Conservation (phyloP, 2,888 invertebrate genomes). For the Phengaris arion region DNA sequence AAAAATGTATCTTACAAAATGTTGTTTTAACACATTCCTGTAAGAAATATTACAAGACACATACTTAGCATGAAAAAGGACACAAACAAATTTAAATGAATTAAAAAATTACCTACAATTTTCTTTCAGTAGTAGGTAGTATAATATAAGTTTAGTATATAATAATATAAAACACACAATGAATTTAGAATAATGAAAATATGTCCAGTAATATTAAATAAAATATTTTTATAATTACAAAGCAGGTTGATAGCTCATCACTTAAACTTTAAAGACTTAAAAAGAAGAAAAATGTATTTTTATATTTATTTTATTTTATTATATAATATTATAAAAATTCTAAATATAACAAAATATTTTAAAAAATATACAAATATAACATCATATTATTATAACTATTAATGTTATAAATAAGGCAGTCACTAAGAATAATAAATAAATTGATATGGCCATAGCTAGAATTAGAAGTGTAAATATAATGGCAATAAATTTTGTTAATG, state of each 20-base stretch:
- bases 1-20: slow-evolving; percentile 46
- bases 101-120: no score
- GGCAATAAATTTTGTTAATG: slow-evolving; percentile 11
- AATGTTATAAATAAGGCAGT: slow-evolving; percentile 38
- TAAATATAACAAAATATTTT: background rate
- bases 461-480: slow-evolving; percentile 21
- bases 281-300: no score
- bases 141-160: background rate
- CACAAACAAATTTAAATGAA: background rate
- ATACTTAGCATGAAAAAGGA: background rate
- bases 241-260: no score
- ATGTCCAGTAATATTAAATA: no score
- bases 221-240: no score
- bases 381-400: slow-evolving; percentile 32
- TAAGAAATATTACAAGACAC: background rate
- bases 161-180: background rate
- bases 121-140: no score
- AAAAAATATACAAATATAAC: background rate
- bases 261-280: no score
- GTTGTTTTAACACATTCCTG: background rate
- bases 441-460: slow-evolving; percentile 15
- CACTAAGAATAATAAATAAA: slow-evolving; percentile 26
- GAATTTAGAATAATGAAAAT: background rate
- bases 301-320: no score
- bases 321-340: no score